Conservation (phyloP, 1,140 invertebrate species). For the Brevipalpus yothersi region DNA sequence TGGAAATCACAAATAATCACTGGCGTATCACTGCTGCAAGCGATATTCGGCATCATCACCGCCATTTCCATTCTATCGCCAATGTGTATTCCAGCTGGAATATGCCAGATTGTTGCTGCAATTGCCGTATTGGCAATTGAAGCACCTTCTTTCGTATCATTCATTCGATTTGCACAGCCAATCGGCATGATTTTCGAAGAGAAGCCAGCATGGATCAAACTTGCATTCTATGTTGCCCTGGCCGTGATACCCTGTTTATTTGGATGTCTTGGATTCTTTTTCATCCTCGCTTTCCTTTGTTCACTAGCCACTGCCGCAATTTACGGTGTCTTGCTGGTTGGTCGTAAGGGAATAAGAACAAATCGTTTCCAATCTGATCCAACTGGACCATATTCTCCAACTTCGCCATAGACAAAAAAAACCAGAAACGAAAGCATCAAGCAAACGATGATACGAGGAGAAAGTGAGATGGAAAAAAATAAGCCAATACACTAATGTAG, state of each 20-base stretch:
- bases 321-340: slow-evolving; percentile 5
- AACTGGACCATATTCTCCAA: slow-evolving; percentile 9
- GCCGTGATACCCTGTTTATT: slow-evolving; percentile 7
- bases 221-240: slow-evolving; percentile 5
- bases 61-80: not conserved
- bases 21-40: slow-evolving; percentile 3
- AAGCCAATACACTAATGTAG: no score
- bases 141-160: slow-evolving; percentile 9
- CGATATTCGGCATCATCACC: slow-evolving; percentile 6
- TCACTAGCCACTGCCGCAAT: slow-evolving; percentile 1
- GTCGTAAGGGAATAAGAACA: slow-evolving; percentile 4
- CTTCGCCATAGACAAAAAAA: slow-evolving; percentile 4
- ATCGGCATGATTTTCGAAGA: slow-evolving; percentile 8
- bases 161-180: slow-evolving; percentile 8
- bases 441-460: no score
- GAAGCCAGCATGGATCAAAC: slow-evolving; percentile 10
- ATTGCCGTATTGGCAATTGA: slow-evolving; percentile 8
- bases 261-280: slow-evolving; percentile 7
- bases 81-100: slow-evolving; percentile 5
- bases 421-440: not conserved
- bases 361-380: slow-evolving; percentile 8
- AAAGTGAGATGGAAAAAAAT: no score
- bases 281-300: slow-evolving; percentile 7
- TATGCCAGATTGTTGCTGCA: slow-evolving; percentile 4
- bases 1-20: slow-evolving; percentile 9